Base-by-base conservation (phyloP, 2,888 invertebrate genomes). In the Drosophila mimetica region DNA sequence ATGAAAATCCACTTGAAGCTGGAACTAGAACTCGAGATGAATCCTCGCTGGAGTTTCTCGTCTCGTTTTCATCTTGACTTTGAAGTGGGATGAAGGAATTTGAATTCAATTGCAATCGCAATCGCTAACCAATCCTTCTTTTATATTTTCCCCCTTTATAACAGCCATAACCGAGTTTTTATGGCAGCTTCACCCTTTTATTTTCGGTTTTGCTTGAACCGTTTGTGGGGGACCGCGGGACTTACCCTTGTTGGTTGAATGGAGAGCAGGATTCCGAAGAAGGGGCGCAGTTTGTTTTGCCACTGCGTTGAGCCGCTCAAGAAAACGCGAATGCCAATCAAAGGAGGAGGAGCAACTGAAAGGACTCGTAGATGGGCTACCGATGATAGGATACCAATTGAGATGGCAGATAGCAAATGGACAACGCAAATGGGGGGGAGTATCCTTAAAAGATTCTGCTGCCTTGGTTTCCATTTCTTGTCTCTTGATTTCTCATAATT, bases 101-200 rank as follows among this genome's bases (percentile, higher is more conserved):
- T 83, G 82, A 78, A 81, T 81, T 84, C 83, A 86, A 86, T 83
- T 78, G 70, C 75, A 73, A 73, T 72, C 75, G 70, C 75, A 73
- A 73, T 72, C 75, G 79, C 70, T 65, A 57, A 57, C 64, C 65
- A 53, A 51, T 64, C 50, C 53, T 11, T 13, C 32, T 46, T n/a
- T 20, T 46, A 41, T 46, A 30, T 46, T 28, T 28, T 51, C 22
- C n/a, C 48, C 48, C 22, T 3, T 18, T 36, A 22, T 37, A 14
- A 20, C 39, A 48, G 32, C 58, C 42, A 50, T 65, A 66, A 57
- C 47, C 18, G 47, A 25, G 59, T 55, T 69, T 75, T 70, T 55
- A 54, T 72, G 57, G 74, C 65, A 60, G 64, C 54, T 74, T 74
- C 48, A 58, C 37, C 28, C 46, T 30, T 41, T 53, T 59, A 63